These are phyloP conservation scores for Chaetodon trifasciatus DNA, from an alignment of 2,797 vertebrate species.

Conservation along the genomic window DNA sequence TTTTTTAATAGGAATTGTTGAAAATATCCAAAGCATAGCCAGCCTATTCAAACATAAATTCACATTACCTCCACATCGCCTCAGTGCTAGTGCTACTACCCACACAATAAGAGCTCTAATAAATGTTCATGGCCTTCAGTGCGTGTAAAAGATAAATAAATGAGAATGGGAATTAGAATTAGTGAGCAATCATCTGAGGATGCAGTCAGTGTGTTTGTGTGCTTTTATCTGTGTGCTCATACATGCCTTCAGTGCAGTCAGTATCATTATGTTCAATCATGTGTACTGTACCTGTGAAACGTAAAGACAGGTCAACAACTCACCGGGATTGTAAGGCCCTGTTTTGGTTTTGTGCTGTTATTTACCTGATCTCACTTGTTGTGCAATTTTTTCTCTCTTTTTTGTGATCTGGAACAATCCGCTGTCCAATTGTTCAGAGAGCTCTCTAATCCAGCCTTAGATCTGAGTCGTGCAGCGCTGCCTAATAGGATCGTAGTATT, in stretches of 20 bases:
- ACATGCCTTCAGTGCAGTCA: background rate
- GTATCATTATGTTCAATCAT: background rate
- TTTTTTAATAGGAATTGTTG: background rate
- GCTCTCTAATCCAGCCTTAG: constrained; percentile 93
- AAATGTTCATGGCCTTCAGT: background rate
- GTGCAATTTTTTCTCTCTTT: constrained; percentile 27
- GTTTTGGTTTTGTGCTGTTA: constrained; percentile 14
- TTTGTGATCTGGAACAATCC: constrained; percentile 73
- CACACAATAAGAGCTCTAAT: background rate
- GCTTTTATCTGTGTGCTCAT: background rate
- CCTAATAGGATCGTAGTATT: constrained; percentile 89
- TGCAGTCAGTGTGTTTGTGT: background rate
- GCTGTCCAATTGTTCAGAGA: constrained; percentile 93
- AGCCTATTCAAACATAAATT: background rate
- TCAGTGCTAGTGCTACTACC: background rate
- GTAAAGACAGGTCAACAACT: constrained; percentile 12
- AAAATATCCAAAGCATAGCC: background rate
- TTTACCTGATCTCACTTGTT: constrained; percentile 38
- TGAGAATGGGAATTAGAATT: background rate
- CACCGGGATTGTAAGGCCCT: background rate
- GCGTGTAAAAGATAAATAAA: background rate
- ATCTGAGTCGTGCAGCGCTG: constrained; percentile 82
- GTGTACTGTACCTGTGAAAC: background rate
- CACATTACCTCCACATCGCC: background rate
- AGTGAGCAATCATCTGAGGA: background rate